Percentiles rank a stretch among this genome's conserved stretches.
Conservation (phyloP, 2,113 vertebrate genomes). For the Erinaceus europaeus region DNA sequence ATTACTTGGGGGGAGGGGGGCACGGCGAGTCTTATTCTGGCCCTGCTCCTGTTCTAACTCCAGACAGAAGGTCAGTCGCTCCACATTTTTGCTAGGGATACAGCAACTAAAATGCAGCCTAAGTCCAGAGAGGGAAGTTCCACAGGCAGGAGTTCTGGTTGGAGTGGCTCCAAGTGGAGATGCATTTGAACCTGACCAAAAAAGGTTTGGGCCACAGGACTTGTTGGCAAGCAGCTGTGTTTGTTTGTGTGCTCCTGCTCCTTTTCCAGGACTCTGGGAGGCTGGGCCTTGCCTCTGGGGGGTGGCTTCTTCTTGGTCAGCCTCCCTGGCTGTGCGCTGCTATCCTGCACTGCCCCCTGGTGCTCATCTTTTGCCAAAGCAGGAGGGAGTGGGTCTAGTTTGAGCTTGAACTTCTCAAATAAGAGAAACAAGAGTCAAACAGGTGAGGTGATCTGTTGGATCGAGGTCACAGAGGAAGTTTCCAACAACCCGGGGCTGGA, state of each 20-base stretch:
- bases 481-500: neutral
- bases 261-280: neutral
- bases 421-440: neutral
- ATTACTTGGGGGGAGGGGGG: neutral
- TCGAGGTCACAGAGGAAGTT: neutral
- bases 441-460: too few species aligned
- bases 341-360: constrained; percentile 50
- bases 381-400: neutral
- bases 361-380: neutral
- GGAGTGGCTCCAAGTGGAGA: constrained; percentile 6
- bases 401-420: neutral
- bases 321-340: rapidly evolving
- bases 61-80: neutral
- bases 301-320: neutral
- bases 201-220: neutral
- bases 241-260: constrained; percentile 19
- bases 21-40: neutral
- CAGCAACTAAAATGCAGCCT: neutral
- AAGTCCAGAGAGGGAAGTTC: neutral
- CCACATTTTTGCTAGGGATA: neutral
- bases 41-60: neutral
- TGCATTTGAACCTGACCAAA: constrained; percentile 36
- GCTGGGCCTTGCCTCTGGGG: neutral
- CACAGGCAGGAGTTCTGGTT: neutral
- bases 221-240: constrained; percentile 17